Evolutionary conservation across 2,113 vertebrate species (phyloP), one percentile per base, ranked within the genome.

Genomic region (Amphiprion percula): DNA sequence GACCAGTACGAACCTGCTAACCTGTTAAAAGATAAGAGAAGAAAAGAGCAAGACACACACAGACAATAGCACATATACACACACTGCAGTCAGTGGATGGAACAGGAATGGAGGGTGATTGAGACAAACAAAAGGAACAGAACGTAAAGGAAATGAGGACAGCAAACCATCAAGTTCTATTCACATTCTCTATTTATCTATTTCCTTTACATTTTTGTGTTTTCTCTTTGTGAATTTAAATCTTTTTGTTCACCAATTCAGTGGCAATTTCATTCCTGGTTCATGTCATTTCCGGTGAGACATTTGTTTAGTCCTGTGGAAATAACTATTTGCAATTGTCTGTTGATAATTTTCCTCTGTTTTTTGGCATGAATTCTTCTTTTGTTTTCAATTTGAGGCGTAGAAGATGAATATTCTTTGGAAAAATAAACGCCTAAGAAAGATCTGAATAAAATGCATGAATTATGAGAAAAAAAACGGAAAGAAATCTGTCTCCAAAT

Each of bases 1-100:
- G 4, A 67, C 39, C 41, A 53, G 67, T 62, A 47, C 21, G 73
- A 77, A 69, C n/a, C 46, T 69, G 53, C 68, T 86, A 59, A 77
- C 39, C 41, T 64, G 46, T 50, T 63, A 10, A n/a, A 73, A 68
- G 60, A 77, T 63, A n/a, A n/a, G n/a, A n/a, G n/a, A n/a, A 75
- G 66, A 83, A 68, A 76, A 82, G 30, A 54, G 23, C 28, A 33
- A 71, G 26, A 14, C 21, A 63, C 47, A 75, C 44, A 24, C 69
- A 68, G 53, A 68, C 50, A n/a, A 30, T 33, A 23, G 66, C 24
- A 67, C 33, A 74, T 11, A 53, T 7, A 46, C 41, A 54, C 14
- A 58, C 63, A 62, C 41, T 8, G 6, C 62, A 79, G 54, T 69
- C 5, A 60, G 19, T 16, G 72, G 49, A 17, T 19, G 10, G 30